These are phyloP conservation scores for Congeria kusceri DNA, from an alignment of 2,888 invertebrate genomes.

Conservation along the genomic window DNA sequence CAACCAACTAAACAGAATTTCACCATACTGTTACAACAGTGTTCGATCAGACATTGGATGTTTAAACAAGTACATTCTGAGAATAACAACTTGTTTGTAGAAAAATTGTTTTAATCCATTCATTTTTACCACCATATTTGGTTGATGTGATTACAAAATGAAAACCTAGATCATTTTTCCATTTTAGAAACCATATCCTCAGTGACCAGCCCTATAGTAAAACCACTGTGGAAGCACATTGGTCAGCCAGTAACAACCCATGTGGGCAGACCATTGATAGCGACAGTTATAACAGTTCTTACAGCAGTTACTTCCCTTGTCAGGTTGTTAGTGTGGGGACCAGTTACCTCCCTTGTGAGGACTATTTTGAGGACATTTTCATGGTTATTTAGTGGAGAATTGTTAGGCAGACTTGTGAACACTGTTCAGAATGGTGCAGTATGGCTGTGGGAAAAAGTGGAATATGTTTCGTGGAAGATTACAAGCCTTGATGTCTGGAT, in stretches of 20 bases:
- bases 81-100: too few species aligned
- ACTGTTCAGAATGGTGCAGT: neutral
- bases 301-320: conserved; percentile 33
- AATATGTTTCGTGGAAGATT: conserved; percentile 52
- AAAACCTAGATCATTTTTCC: neutral
- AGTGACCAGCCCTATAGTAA: conserved; percentile 48
- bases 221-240: conserved; percentile 50
- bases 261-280: conserved; percentile 54
- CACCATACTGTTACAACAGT: too few species aligned
- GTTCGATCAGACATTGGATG: too few species aligned
- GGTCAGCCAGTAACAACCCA: conserved; percentile 61
- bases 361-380: conserved; percentile 18
- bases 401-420: too few species aligned
- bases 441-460: conserved; percentile 36
- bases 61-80: too few species aligned
- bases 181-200: conserved; percentile 65
- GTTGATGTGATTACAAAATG: too few species aligned
- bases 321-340: conserved; percentile 29
- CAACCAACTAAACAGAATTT: too few species aligned
- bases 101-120: too few species aligned
- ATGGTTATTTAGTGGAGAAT: conserved; percentile 12
- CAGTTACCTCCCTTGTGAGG: conserved; percentile 21
- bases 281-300: conserved; percentile 31
- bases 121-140: too few species aligned
- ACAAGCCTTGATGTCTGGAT: conserved; percentile 63